Conservation (phyloP, 2,888 invertebrate species). For the Brachynemurus nebulosus region DNA sequence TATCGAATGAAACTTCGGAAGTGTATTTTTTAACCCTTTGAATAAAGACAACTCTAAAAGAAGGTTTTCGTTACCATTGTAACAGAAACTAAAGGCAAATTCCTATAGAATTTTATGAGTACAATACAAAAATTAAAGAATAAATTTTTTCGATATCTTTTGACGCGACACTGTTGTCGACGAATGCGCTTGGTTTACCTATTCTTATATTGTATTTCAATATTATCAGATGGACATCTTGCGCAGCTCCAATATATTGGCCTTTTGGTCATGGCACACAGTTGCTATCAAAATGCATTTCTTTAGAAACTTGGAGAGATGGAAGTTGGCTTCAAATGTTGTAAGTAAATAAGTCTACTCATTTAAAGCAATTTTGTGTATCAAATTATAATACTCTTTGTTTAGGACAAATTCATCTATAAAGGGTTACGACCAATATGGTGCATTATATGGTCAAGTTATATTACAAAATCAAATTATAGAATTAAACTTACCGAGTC, state of each 20-base stretch:
- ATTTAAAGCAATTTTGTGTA: neutral
- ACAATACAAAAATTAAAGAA: too few species aligned
- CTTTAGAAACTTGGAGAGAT: neutral
- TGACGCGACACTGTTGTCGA: too few species aligned
- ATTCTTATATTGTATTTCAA: neutral
- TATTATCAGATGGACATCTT: neutral
- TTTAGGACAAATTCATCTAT: slow-evolving; percentile 31
- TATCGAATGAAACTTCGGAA: too few species aligned
- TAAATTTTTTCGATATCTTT: too few species aligned
- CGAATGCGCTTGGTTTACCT: too few species aligned
- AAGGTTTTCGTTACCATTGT: too few species aligned
- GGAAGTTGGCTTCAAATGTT: neutral
- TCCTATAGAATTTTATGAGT: too few species aligned
- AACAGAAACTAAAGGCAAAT: too few species aligned
- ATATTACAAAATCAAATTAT: slow-evolving; percentile 30
- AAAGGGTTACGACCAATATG: slow-evolving; percentile 48
- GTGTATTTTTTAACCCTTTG: too few species aligned
- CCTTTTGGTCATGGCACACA: neutral
- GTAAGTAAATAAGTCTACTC: neutral
- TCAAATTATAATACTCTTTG: slow-evolving; percentile 15
- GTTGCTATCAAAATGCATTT: neutral
- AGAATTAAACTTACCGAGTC: slow-evolving; percentile 37
- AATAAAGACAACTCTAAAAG: too few species aligned
- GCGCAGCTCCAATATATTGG: neutral
- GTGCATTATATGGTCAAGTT: slow-evolving; percentile 43